Evolutionary conservation across 2,888 invertebrate species (phyloP).

Genomic region (Stenolophus ochropezus): DNA sequence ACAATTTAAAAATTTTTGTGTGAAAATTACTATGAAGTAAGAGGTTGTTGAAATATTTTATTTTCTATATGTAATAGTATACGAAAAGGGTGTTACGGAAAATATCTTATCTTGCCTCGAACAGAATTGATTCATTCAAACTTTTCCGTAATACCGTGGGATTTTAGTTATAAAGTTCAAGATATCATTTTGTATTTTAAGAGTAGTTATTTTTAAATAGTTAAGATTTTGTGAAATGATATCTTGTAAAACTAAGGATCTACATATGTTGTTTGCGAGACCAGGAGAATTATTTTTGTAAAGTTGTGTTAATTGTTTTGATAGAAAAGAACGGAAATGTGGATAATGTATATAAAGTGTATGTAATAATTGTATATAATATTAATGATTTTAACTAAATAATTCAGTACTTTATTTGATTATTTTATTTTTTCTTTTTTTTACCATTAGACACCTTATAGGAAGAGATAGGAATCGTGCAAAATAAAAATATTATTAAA

Average conservation of each 20-base stretch:
- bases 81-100: constrained; percentile 37
- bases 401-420: background rate
- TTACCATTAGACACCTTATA: too few species aligned
- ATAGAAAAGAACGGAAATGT: constrained; percentile 33
- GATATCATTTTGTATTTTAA: constrained; percentile 1
- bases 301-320: constrained; percentile 11
- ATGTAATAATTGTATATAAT: constrained; percentile 49
- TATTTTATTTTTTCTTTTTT: too few species aligned
- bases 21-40: background rate
- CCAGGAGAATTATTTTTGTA: constrained; percentile 36
- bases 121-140: constrained; percentile 11
- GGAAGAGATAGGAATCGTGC: too few species aligned
- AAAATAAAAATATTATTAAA: too few species aligned
- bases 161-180: background rate
- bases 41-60: constrained; percentile 16
- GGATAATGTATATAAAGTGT: constrained; percentile 42
- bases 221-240: background rate
- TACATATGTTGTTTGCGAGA: background rate
- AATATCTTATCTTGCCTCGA: background rate
- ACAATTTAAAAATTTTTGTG: too few species aligned
- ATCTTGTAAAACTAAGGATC: background rate
- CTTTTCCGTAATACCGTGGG: constrained; percentile 20
- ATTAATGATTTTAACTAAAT: constrained; percentile 41
- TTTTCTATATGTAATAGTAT: constrained; percentile 37
- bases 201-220: background rate